Evolutionary conservation across 2,113 vertebrate species (phyloP).

Genomic region (Parotia lawesii): DNA sequence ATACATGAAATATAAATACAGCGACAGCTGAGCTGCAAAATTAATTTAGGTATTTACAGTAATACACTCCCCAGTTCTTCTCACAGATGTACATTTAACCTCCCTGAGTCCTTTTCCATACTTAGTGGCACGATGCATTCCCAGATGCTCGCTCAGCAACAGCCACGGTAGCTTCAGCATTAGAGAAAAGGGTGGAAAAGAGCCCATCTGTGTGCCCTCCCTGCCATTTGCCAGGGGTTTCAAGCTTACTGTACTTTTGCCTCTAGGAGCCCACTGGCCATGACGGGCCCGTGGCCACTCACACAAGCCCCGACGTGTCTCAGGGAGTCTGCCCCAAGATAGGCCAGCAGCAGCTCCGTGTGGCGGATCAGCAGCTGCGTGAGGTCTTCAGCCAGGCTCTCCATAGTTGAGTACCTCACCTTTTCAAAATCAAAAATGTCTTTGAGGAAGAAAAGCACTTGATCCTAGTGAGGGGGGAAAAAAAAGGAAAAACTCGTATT

Average conservation of each 20-base stretch:
- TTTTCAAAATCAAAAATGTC: conserved; percentile 97
- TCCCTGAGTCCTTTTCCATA: conserved; percentile 73
- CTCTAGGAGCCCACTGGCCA: conserved; percentile 70
- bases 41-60: conserved; percentile 22
- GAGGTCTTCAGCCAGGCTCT: conserved; percentile 87
- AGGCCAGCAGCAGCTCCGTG: conserved; percentile 82
- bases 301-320: conserved; percentile 64
- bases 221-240: background rate
- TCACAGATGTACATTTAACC: background rate
- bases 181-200: background rate
- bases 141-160: background rate
- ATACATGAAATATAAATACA: conserved; percentile 38
- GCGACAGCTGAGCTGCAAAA: conserved; percentile 22
- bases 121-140: background rate
- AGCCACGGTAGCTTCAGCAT: background rate
- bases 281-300: conserved; percentile 13
- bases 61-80: background rate
- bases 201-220: background rate
- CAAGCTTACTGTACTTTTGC: conserved; percentile 71
- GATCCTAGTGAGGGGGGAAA: conserved; percentile 72
- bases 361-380: conserved; percentile 81
- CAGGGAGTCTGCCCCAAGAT: conserved; percentile 75
- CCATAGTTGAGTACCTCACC: conserved; percentile 85
- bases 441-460: conserved; percentile 92
- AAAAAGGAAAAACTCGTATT: background rate